Conservation (phyloP, 2,797 vertebrate species). For the Myotis findleyi region DNA sequence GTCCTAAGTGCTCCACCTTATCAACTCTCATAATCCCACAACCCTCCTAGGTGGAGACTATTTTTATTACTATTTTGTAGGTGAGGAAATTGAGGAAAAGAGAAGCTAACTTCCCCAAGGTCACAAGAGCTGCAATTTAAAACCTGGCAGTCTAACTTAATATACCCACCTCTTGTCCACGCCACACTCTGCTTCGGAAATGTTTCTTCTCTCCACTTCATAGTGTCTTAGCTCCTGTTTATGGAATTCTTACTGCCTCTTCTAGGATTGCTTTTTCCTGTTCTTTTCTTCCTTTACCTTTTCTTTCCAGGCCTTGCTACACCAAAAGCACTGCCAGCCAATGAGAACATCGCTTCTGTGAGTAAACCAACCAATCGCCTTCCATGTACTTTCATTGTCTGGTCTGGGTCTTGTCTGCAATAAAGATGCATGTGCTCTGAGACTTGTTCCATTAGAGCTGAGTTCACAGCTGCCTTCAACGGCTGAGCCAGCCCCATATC, state of each 20-base stretch:
- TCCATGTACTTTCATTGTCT: background rate
- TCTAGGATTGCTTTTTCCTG: background rate
- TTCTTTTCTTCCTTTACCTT: background rate
- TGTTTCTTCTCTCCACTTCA: background rate
- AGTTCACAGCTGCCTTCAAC: constrained; percentile 7
- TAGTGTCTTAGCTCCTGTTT: background rate
- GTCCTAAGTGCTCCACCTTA: background rate
- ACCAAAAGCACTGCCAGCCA: background rate
- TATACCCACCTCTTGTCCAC: background rate
- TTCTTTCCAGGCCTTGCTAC: background rate
- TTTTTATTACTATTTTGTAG: background rate
- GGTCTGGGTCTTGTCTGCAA: background rate
- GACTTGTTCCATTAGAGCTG: background rate
- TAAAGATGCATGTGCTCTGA: background rate
- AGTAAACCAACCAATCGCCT: background rate
- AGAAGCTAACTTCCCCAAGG: background rate
- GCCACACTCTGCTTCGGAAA: background rate
- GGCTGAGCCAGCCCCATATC: background rate
- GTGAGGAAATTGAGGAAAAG: background rate
- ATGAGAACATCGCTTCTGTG: background rate
- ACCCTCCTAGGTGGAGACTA: background rate
- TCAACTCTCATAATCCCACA: background rate
- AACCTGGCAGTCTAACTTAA: background rate
- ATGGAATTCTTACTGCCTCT: background rate
- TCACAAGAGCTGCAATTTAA: background rate